phyloP scores from a whole-genome alignment of 2,888 invertebrate species.

The Troides helena region DNA sequence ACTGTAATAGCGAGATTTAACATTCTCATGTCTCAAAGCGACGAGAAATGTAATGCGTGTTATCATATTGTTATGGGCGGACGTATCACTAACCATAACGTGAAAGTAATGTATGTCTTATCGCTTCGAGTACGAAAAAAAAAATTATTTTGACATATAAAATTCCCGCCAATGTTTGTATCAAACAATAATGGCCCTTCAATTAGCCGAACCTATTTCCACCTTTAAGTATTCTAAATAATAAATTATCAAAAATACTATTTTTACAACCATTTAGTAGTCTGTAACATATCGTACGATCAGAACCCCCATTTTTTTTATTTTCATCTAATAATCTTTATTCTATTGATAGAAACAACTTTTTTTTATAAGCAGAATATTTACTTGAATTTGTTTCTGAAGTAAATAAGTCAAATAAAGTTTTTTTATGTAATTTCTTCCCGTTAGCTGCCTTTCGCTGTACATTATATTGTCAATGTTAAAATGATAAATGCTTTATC shows the following conservation, averaged over 20 bases:
- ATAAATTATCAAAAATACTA: conserved; percentile 29
- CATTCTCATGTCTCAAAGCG: background rate
- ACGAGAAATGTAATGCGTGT: no score
- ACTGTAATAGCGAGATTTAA: background rate
- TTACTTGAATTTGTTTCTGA: conserved; percentile 3
- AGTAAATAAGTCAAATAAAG: conserved; percentile 8
- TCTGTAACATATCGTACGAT: conserved; percentile 13
- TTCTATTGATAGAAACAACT: background rate
- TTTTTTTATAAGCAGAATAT: conserved; percentile 5
- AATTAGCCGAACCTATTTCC: conserved; percentile 18
- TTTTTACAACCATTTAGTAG: conserved; percentile 23
- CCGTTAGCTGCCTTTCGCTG: background rate
- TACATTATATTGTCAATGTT: conserved; percentile 9
- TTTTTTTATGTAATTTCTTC: background rate
- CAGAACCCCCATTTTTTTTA: conserved; percentile 7
- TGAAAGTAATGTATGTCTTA: background rate
- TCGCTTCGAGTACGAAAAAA: background rate
- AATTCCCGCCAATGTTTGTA: conserved; percentile 1
- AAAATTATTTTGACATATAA: background rate
- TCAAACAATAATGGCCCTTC: conserved; percentile 14
- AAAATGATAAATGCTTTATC: conserved; percentile 27
- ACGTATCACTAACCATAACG: no score
- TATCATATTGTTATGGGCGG: no score
- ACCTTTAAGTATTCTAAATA: conserved; percentile 11
- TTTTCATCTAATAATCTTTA: background rate